Conservation (phyloP, 2,888 invertebrate genomes). For the Xestia sexstrigata region DNA sequence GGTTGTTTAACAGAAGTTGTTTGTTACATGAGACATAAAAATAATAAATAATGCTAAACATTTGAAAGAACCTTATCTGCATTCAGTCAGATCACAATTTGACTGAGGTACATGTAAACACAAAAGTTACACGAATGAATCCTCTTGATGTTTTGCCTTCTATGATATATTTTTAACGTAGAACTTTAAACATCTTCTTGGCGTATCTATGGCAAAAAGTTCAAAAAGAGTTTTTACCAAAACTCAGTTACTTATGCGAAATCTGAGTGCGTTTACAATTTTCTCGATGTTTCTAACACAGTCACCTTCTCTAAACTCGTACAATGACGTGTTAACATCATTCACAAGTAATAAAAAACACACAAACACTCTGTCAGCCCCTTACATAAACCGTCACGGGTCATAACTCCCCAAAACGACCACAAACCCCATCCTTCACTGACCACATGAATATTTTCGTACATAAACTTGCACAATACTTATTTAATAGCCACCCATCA, state of each 20-base stretch:
- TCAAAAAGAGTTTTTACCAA: not conserved
- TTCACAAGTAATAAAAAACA: slow-evolving; percentile 20
- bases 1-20: no score
- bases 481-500: slow-evolving; percentile 64
- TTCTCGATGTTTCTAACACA: not conserved
- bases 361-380: not conserved
- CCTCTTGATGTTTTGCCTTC: not conserved
- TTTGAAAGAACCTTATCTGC: not conserved
- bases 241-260: not conserved
- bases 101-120: not conserved
- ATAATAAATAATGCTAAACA: no score
- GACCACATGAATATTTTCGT: slow-evolving; percentile 61
- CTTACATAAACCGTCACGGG: slow-evolving; percentile 54
- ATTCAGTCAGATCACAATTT: not conserved
- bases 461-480: slow-evolving; percentile 55
- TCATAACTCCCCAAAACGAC: slow-evolving; percentile 55
- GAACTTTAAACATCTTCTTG: not conserved
- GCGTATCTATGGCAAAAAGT: not conserved
- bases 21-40: no score
- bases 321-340: slow-evolving; percentile 8
- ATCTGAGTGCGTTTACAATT: not conserved
- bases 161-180: not conserved
- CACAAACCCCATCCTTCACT: slow-evolving; percentile 40
- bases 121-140: not conserved
- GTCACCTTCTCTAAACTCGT: not conserved